phyloP scores from a whole-genome alignment of 2,797 vertebrate genomes.

The Linurgus olivaceus region DNA sequence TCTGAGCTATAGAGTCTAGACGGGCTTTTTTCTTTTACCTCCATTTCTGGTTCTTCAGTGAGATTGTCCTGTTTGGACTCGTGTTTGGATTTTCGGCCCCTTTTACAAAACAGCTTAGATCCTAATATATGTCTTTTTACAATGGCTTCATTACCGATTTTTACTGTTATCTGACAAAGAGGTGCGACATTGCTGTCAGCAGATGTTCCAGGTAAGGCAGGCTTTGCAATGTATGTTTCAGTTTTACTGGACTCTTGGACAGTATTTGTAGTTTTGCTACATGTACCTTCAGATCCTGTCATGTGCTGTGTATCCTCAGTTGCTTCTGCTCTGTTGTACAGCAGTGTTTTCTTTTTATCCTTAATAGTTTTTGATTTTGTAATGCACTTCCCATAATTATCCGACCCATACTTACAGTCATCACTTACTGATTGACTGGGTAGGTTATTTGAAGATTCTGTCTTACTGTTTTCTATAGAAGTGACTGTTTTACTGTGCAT shows the following conservation, averaged over 20 bases:
- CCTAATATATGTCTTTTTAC: constrained; percentile 93
- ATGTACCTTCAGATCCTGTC: constrained; percentile 69
- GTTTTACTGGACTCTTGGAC: constrained; percentile 80
- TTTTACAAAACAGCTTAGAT: constrained; percentile 90
- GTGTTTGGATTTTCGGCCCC: constrained; percentile 72
- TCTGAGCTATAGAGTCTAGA: constrained; percentile 73
- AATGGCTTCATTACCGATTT: constrained; percentile 96
- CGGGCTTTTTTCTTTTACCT: constrained; percentile 69
- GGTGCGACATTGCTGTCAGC: constrained; percentile 86
- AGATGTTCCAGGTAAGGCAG: constrained; percentile 92
- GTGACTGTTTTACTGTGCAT: constrained; percentile 76
- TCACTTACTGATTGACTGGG: constrained; percentile 63
- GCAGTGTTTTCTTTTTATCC: constrained; percentile 69
- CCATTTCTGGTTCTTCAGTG: constrained; percentile 65
- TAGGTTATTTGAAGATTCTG: neutral
- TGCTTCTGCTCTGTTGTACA: constrained; percentile 74
- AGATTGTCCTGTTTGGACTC: constrained; percentile 68
- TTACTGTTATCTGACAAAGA: constrained; percentile 97
- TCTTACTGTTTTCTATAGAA: constrained; percentile 59
- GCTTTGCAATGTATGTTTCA: constrained; percentile 96
- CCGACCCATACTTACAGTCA: constrained; percentile 59
- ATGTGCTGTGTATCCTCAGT: constrained; percentile 77
- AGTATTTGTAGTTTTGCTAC: constrained; percentile 66
- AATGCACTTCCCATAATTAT: constrained; percentile 66
- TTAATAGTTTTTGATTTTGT: constrained; percentile 66